A percentile compares a stretch with the other conserved stretches of the same genome.
phyloP scores from a whole-genome alignment of 2,888 invertebrate species.

The Papilio demoleus region DNA sequence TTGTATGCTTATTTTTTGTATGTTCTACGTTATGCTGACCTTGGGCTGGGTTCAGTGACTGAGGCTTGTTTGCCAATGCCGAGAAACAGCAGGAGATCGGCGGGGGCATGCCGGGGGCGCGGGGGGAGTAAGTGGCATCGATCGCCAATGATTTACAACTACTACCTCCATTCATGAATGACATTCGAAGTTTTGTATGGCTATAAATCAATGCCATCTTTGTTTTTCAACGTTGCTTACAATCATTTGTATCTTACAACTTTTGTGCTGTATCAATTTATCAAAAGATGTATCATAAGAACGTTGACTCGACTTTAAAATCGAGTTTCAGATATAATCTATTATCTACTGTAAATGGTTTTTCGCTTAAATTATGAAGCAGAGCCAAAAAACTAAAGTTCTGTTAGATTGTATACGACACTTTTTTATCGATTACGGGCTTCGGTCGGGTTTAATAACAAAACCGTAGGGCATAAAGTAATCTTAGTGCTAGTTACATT shows the following conservation, averaged over 20 bases:
- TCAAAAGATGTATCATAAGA: slow-evolving; percentile 37
- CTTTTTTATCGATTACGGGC: too few species aligned
- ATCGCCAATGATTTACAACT: slow-evolving; percentile 62
- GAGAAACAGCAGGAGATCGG: slow-evolving; percentile 41
- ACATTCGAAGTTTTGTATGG: slow-evolving; percentile 47
- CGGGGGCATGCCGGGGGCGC: not conserved
- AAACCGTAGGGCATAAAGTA: too few species aligned
- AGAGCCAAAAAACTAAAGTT: not conserved
- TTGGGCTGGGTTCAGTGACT: slow-evolving; percentile 49
- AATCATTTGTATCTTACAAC: slow-evolving; percentile 53
- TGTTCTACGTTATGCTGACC: slow-evolving; percentile 9
- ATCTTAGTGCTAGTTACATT: too few species aligned
- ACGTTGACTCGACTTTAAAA: slow-evolving; percentile 14
- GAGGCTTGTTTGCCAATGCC: slow-evolving; percentile 43
- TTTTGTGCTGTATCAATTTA: slow-evolving; percentile 44
- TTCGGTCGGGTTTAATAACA: too few species aligned
- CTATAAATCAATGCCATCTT: slow-evolving; percentile 64
- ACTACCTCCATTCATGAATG: slow-evolving; percentile 61
- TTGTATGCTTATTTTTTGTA: slow-evolving; percentile 38
- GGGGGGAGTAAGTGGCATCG: slow-evolving; percentile 40
- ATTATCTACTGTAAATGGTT: not conserved
- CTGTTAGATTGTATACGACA: too few species aligned
- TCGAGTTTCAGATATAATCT: slow-evolving; percentile 1
- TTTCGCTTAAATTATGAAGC: not conserved
- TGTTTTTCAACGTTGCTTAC: slow-evolving; percentile 46